A percentile compares a stretch with the other conserved stretches of the same genome.
phyloP scores from a whole-genome alignment of 2,888 invertebrate species.

The Dasypolia templi region DNA sequence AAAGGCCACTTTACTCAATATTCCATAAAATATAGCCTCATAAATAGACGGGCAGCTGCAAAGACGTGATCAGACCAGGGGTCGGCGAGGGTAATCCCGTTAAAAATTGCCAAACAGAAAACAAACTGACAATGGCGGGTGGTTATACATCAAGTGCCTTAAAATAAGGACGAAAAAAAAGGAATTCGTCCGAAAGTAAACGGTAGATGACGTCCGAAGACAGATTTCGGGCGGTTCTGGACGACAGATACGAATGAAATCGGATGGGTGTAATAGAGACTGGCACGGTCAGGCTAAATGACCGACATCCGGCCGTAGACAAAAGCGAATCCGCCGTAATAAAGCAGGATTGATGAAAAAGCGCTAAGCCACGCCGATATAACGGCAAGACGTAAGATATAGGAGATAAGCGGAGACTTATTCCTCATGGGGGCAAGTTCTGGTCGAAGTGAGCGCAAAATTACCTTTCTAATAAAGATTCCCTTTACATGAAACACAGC shows the following conservation, averaged over 20 bases:
- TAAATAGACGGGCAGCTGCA: slow-evolving; percentile 87
- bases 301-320: slow-evolving; percentile 88
- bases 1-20: slow-evolving; percentile 90
- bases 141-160: slow-evolving; percentile 86
- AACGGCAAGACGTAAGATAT: slow-evolving; percentile 70
- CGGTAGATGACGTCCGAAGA: slow-evolving; percentile 85
- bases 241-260: slow-evolving; percentile 89
- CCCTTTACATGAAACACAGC: background rate
- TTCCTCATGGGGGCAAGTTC: slow-evolving; percentile 8
- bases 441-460: background rate
- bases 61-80: slow-evolving; percentile 87
- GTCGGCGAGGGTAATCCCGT: slow-evolving; percentile 84
- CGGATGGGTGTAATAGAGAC: slow-evolving; percentile 88
- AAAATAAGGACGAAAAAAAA: slow-evolving; percentile 79
- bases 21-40: slow-evolving; percentile 89
- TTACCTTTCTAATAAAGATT: background rate
- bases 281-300: slow-evolving; percentile 88
- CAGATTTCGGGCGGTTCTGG: slow-evolving; percentile 81
- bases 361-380: slow-evolving; percentile 91
- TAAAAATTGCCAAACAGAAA: slow-evolving; percentile 90
- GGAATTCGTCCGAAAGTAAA: slow-evolving; percentile 78
- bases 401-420: slow-evolving; percentile 62
- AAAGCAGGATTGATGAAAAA: slow-evolving; percentile 91
- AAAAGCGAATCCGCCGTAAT: slow-evolving; percentile 89
- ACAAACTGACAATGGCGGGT: slow-evolving; percentile 85